A percentile compares a stretch with the other conserved stretches of the same genome.
These are phyloP conservation scores for Oxystoma pomonae DNA, from an alignment of 2,888 invertebrate genomes.

Conservation along the genomic window DNA sequence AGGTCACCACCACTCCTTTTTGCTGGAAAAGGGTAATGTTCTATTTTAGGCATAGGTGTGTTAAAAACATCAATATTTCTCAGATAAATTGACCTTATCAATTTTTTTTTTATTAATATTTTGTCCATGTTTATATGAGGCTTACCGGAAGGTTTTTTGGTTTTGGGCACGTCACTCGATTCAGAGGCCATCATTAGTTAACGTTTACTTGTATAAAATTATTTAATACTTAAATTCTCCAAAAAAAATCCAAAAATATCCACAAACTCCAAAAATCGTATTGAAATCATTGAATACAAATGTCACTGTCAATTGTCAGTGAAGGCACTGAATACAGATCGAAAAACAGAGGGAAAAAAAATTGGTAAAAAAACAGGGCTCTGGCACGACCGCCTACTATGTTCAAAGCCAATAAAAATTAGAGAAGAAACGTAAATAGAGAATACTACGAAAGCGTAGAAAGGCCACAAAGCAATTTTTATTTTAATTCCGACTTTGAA, in stretches of 20 bases:
- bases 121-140: background rate
- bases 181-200: conserved; percentile 29
- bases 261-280: background rate
- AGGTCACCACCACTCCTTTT: background rate
- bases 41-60: background rate
- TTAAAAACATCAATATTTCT: background rate
- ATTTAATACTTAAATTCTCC: conserved; percentile 2
- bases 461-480: too few relatives aligned
- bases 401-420: too few relatives aligned
- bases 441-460: too few relatives aligned
- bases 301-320: too few relatives aligned
- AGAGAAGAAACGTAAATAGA: too few relatives aligned
- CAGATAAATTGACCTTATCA: background rate
- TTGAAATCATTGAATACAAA: background rate
- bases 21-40: background rate
- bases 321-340: background rate
- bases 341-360: background rate
- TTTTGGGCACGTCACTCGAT: conserved; percentile 28
- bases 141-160: conserved; percentile 39
- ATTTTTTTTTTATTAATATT: background rate
- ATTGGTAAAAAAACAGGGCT: too few relatives aligned
- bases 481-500: too few relatives aligned
- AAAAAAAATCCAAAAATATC: too few relatives aligned
- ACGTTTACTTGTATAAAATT: background rate
- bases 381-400: too few relatives aligned